Conservation (phyloP, 2,888 invertebrate species). For the Meiosimyza platycephala region DNA sequence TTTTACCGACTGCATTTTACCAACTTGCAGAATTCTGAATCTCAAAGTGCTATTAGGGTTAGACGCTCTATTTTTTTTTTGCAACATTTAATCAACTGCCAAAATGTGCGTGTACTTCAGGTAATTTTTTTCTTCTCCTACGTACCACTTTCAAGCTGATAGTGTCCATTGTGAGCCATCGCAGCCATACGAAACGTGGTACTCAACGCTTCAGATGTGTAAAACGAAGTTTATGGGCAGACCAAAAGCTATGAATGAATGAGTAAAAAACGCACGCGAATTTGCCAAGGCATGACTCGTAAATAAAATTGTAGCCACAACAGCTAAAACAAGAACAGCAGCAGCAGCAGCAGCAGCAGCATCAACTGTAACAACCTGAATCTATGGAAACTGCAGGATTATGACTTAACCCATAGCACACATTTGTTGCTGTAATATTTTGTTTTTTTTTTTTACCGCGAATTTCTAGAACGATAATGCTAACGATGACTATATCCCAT, state of each 20-base stretch:
- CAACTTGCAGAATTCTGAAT: background rate
- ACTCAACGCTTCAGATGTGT: background rate
- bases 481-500: too few relatives aligned
- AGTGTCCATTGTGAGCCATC: background rate
- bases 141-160: background rate
- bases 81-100: background rate
- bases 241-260: slow-evolving; percentile 42
- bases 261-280: slow-evolving; percentile 49
- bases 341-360: slow-evolving; percentile 6
- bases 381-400: too few relatives aligned
- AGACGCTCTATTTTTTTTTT: background rate
- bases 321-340: slow-evolving; percentile 17
- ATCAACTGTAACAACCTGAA: background rate
- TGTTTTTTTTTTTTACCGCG: too few relatives aligned
- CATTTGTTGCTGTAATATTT: background rate
- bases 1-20: background rate
- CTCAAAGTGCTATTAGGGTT: background rate
- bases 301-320: slow-evolving; percentile 60
- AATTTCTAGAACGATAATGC: background rate
- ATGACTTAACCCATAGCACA: background rate
- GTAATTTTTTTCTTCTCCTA: background rate
- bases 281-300: slow-evolving; percentile 48
- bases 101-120: slow-evolving; percentile 2
- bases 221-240: background rate
- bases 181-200: background rate